These are phyloP conservation scores for Eumacrocentrus americanus DNA, from an alignment of 2,888 invertebrate genomes.

Conservation along the genomic window DNA sequence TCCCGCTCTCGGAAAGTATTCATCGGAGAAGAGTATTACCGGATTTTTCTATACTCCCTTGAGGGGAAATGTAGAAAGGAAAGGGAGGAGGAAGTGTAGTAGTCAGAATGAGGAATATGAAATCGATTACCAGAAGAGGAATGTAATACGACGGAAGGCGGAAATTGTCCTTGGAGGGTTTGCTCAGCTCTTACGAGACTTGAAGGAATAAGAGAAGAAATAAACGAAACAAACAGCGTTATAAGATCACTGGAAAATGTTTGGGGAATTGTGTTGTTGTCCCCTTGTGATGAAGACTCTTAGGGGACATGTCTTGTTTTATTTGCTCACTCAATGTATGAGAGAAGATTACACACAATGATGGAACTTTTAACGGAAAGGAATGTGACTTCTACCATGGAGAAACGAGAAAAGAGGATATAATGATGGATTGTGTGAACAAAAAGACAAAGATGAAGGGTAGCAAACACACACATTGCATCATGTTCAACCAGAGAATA, in stretches of 20 bases:
- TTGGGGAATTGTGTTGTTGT: not conserved
- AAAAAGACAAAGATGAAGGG: too few relatives aligned
- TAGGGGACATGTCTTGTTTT: not conserved
- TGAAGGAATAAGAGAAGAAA: not conserved
- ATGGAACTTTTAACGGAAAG: too few relatives aligned
- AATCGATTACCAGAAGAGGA: conserved; percentile 28
- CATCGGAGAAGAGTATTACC: too few relatives aligned
- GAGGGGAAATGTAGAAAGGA: conserved; percentile 8
- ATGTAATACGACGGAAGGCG: conserved; percentile 26
- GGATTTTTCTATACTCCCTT: too few relatives aligned
- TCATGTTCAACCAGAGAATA: not conserved
- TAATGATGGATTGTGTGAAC: too few relatives aligned
- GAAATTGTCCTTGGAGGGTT: conserved; percentile 15
- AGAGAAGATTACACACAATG: too few relatives aligned
- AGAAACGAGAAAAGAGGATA: too few relatives aligned
- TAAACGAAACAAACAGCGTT: not conserved
- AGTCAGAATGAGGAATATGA: conserved; percentile 15
- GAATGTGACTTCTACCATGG: too few relatives aligned
- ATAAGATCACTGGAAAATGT: not conserved
- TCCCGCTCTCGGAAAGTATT: too few relatives aligned
- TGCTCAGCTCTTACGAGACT: conserved; percentile 4
- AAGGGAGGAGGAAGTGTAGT: not conserved
- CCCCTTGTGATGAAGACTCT: not conserved
- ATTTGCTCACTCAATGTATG: too few relatives aligned
- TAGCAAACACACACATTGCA: too few relatives aligned